Conservation (phyloP, 2,888 invertebrate species). For the Escarpia spicata region DNA sequence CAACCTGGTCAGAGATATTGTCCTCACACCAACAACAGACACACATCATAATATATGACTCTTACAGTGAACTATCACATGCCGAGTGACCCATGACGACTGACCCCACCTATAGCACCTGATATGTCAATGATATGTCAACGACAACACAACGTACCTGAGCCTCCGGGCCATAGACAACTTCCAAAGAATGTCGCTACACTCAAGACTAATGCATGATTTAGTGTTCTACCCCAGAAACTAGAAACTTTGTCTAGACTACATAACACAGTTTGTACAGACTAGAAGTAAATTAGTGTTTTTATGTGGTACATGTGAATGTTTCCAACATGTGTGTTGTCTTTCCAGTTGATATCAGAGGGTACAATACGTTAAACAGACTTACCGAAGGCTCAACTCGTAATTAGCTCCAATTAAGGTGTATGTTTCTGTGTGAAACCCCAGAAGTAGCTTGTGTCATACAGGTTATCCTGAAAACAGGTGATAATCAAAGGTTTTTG, state of each 20-base stretch:
- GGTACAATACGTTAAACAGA: neutral
- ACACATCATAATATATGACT: neutral
- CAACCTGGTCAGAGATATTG: neutral
- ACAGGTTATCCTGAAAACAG: too few relatives aligned
- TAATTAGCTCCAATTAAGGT: neutral
- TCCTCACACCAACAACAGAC: neutral
- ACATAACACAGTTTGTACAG: neutral
- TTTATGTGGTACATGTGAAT: neutral
- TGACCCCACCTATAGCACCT: neutral
- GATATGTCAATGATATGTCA: neutral
- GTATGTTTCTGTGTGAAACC: neutral
- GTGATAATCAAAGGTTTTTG: too few relatives aligned
- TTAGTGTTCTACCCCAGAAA: neutral
- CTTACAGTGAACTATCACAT: neutral
- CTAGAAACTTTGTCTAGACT: neutral
- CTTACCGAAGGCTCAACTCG: neutral
- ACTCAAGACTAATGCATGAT: neutral
- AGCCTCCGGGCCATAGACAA: neutral
- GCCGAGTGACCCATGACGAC: neutral
- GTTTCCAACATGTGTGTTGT: too few relatives aligned
- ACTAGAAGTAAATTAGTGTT: neutral
- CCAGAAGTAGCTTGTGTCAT: neutral
- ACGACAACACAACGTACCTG: neutral
- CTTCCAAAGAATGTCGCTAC: neutral
- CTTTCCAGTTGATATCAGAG: too few relatives aligned